A percentile compares a stretch with the other conserved stretches of the same genome.
These are phyloP conservation scores for Polymixis flavicincta DNA, from an alignment of 2,888 invertebrate genomes.

Conservation along the genomic window DNA sequence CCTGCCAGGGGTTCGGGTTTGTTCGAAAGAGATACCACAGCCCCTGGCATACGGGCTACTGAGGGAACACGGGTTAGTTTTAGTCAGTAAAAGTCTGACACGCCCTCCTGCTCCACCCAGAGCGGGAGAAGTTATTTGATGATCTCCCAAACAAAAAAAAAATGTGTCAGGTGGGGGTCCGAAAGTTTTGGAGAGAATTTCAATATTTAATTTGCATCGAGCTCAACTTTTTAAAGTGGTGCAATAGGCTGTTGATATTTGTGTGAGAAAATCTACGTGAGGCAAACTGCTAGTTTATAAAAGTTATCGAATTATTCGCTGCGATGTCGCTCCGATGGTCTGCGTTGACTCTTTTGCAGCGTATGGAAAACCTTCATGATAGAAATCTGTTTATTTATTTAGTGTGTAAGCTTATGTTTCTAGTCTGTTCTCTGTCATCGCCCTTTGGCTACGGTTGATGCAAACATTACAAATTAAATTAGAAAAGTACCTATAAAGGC, in stretches of 20 bases:
- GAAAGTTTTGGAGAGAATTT: neutral
- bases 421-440: slow-evolving; percentile 74
- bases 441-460: slow-evolving; percentile 12
- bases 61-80: too few relatives aligned
- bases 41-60: too few relatives aligned
- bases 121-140: too few relatives aligned
- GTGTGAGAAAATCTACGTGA: neutral
- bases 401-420: slow-evolving; percentile 78
- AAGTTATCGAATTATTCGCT: slow-evolving; percentile 5
- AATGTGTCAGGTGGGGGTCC: too few relatives aligned
- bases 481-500: neutral
- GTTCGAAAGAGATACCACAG: too few relatives aligned
- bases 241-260: neutral
- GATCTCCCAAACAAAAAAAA: too few relatives aligned
- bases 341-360: neutral
- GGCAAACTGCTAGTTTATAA: neutral
- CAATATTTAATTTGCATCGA: neutral
- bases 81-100: too few relatives aligned
- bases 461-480: slow-evolving; percentile 15
- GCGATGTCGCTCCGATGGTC: neutral
- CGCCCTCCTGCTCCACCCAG: too few relatives aligned
- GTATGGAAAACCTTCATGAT: slow-evolving; percentile 5
- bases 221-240: neutral
- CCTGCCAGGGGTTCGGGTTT: too few relatives aligned
- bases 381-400: slow-evolving; percentile 70